Conservation (phyloP, 2,797 vertebrate species). For the Dendrocincla fuliginosa region DNA sequence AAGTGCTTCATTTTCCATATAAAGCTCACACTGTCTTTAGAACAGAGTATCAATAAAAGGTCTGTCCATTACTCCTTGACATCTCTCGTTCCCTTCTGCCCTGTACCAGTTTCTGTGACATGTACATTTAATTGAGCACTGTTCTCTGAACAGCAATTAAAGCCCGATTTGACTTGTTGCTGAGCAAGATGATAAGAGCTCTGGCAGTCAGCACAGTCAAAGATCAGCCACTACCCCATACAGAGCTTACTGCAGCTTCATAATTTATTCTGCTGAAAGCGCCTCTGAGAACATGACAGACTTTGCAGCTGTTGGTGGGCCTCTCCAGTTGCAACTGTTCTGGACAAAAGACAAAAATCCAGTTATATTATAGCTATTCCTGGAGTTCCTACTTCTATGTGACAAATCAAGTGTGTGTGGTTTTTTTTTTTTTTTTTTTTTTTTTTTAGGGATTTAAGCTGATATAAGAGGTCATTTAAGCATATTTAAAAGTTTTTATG, state of each 20-base stretch:
- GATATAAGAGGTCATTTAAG: not conserved
- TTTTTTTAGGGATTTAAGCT: not conserved
- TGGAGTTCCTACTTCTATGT: not conserved
- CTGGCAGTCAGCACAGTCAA: constrained; percentile 71
- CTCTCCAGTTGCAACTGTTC: not conserved
- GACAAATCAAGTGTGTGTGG: not conserved
- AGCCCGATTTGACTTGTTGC: constrained; percentile 70
- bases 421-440: not conserved
- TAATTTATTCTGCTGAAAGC: constrained; percentile 51
- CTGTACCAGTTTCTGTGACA: constrained; percentile 32
- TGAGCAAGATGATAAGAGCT: constrained; percentile 67
- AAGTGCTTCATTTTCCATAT: not conserved
- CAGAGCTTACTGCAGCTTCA: constrained; percentile 28
- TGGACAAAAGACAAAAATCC: constrained; percentile 40
- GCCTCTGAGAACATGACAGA: constrained; percentile 20
- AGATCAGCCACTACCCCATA: constrained; percentile 70
- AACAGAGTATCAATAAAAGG: constrained; percentile 53
- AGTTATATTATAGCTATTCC: constrained; percentile 1
- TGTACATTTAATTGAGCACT: constrained; percentile 56
- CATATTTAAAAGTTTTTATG: not conserved
- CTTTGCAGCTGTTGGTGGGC: constrained; percentile 55
- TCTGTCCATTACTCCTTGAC: constrained; percentile 77
- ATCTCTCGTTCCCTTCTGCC: constrained; percentile 50
- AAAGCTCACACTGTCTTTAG: constrained; percentile 41
- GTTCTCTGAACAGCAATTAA: constrained; percentile 74